phyloP scores from a whole-genome alignment of 2,797 vertebrate genomes.

The Nannoperca australis region DNA sequence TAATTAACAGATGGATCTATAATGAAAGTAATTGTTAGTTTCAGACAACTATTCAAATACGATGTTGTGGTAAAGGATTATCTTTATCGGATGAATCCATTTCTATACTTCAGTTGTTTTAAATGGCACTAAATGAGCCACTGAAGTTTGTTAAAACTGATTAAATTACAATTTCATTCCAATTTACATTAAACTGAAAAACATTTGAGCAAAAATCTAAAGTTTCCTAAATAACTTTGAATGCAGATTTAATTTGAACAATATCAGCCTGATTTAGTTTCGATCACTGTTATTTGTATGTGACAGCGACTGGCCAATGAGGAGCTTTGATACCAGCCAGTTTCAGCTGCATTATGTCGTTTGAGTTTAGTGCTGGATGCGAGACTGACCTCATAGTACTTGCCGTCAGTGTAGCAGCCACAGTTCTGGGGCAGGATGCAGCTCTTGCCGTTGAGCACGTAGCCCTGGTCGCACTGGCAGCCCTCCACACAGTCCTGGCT shows the following conservation, averaged over 20 bases:
- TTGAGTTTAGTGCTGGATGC: conserved; percentile 10
- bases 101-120: neutral
- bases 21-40: neutral
- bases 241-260: neutral
- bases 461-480: conserved; percentile 95
- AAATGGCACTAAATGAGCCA: neutral
- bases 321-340: neutral
- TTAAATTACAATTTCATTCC: neutral
- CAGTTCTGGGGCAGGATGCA: conserved; percentile 97
- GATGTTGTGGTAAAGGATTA: neutral
- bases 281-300: neutral
- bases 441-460: conserved; percentile 94
- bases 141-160: neutral
- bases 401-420: conserved; percentile 95
- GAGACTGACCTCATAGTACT: conserved; percentile 93
- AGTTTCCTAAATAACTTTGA: neutral
- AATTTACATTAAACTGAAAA: neutral
- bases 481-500: conserved; percentile 97
- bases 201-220: neutral
- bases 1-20: neutral
- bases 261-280: neutral
- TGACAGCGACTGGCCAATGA: neutral
- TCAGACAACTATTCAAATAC: neutral
- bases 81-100: neutral
- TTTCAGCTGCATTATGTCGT: neutral